These are phyloP conservation scores for Eupithecia subfuscata DNA, from an alignment of 2,888 invertebrate genomes.

Conservation along the genomic window DNA sequence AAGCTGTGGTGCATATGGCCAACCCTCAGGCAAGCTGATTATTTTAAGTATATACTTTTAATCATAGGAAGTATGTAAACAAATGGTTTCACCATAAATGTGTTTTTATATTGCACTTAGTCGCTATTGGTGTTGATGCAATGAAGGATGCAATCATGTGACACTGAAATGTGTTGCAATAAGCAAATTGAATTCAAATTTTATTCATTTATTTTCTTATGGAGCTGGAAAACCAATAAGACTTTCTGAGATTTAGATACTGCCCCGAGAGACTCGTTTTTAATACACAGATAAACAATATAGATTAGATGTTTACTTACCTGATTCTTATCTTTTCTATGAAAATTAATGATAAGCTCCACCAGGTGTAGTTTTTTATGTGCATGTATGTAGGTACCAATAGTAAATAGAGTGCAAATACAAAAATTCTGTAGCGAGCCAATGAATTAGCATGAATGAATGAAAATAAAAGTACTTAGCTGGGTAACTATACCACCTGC, in stretches of 20 bases:
- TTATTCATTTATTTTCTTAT: neutral
- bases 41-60: too few species aligned
- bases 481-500: conserved; percentile 1
- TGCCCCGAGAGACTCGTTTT: neutral
- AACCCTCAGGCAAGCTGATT: too few species aligned
- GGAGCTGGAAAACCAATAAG: neutral
- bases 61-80: neutral
- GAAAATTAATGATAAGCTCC: neutral
- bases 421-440: neutral
- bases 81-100: neutral
- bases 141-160: conserved; percentile 1
- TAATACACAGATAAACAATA: neutral
- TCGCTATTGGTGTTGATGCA: neutral
- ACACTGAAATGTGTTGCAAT: conserved; percentile 3
- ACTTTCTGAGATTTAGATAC: neutral
- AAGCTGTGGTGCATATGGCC: too few species aligned
- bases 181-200: neutral
- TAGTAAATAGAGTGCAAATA: neutral
- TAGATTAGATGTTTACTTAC: neutral
- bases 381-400: neutral
- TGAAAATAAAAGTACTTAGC: conserved; percentile 7
- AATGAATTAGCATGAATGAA: conserved; percentile 3
- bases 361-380: neutral
- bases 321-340: neutral
- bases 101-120: neutral